Conservation (phyloP, 2,797 vertebrate species). For the Adrianichthys oophorus region DNA sequence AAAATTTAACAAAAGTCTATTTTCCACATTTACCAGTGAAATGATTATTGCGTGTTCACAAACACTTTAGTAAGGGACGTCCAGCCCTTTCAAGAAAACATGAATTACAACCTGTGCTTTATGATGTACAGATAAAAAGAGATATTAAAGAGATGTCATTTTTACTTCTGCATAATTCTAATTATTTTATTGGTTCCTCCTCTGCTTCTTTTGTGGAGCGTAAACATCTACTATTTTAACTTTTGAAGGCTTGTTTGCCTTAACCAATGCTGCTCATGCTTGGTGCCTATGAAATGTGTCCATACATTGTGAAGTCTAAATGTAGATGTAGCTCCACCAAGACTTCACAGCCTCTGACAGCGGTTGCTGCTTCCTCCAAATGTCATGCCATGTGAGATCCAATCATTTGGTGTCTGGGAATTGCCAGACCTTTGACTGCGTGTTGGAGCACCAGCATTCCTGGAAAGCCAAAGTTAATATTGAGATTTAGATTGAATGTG, state of each 20-base stretch:
- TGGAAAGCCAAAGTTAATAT: slow-evolving; percentile 73
- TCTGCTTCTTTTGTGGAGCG: too few species aligned
- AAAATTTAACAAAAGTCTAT: too few species aligned
- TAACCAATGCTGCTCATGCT: not conserved
- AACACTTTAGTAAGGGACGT: too few species aligned
- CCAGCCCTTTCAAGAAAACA: too few species aligned
- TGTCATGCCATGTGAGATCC: slow-evolving; percentile 64
- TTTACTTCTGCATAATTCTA: not conserved
- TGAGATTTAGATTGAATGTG: slow-evolving; percentile 68
- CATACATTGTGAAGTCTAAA: slow-evolving; percentile 28
- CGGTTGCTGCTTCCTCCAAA: slow-evolving; percentile 23
- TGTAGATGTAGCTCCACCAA: slow-evolving; percentile 29
- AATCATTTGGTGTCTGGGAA: slow-evolving; percentile 62
- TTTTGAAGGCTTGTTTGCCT: not conserved
- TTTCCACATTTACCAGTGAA: too few species aligned
- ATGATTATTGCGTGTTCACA: too few species aligned
- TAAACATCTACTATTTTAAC: not conserved
- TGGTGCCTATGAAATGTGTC: slow-evolving; percentile 18
- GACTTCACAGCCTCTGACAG: slow-evolving; percentile 23
- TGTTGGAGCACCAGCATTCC: slow-evolving; percentile 67
- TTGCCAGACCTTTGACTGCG: slow-evolving; percentile 48
- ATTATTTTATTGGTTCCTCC: not conserved
- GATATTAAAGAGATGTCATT: not conserved
- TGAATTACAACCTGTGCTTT: too few species aligned
- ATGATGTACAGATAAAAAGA: too few species aligned